Evolutionary conservation across 2,113 vertebrate genomes (phyloP), one percentile per base, ranked within the genome.

Genomic region (Polypterus bichir): DNA sequence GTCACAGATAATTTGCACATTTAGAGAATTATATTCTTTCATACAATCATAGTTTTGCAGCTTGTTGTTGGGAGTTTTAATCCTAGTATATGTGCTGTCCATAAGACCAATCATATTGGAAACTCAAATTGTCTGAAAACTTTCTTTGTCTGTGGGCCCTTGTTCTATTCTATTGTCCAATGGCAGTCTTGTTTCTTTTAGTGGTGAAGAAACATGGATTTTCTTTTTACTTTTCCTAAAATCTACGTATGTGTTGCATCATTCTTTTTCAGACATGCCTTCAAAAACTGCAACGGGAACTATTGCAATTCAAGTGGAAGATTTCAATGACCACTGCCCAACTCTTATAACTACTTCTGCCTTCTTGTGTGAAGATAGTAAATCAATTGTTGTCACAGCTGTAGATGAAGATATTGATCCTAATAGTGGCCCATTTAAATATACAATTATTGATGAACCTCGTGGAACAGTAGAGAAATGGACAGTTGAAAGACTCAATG

Each of bases 291-390:
- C 84, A 67, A 98, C 94, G 0, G 94, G 94, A 51, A 98, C 88
- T 0, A 57, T 98, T 0, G 64, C 82, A 44, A 83, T 98, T 70
- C 71, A 80, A 1, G 87, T 98, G 46, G 66, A 79, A 62, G 91
- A 98, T 73, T 72, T 72, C 48, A 98, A 98, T 67, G 92, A 97
- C 79, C 83, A 97, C 66, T 98, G 94, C 66, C 96, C 96, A 0
- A 27, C 60, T 10, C 73, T 97, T 62, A 73, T 72, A 5, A 46
- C 76, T 5, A 76, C 71, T 2, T 46, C 61, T 27, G 81, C 71
- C 44, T 88, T 46, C 1, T 44, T 92, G 64, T 99, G 96, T 66
- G 66, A 76, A 0, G 62, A 79, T 3, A 56, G 72, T 0, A 70
- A 68, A 0, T 78, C 72, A 5, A 62, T 97, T 68, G 80, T 86